Percentiles rank a stretch among this genome's conserved stretches.
Conservation (phyloP, 2,113 vertebrate species). For the Malurus alboscapulatus region DNA sequence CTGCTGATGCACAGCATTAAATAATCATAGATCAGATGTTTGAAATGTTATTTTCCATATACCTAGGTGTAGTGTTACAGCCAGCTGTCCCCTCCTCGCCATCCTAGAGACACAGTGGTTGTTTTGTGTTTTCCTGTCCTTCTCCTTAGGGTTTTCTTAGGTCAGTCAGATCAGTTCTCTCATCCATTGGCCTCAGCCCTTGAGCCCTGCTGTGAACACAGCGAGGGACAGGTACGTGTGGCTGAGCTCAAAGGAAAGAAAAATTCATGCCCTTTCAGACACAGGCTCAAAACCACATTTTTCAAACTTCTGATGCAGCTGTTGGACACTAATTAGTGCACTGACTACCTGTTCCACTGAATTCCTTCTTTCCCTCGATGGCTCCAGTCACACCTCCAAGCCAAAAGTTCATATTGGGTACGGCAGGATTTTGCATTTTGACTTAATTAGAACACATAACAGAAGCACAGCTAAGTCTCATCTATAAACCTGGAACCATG, state of each 20-base stretch:
- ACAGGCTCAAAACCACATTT: background rate
- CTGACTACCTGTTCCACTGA: background rate
- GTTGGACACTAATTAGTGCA: background rate
- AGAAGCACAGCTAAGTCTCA: background rate
- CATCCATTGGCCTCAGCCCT: background rate
- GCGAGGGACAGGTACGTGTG: rapidly evolving
- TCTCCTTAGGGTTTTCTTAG: background rate
- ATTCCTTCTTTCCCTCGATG: background rate
- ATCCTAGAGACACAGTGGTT: background rate
- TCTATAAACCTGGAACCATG: background rate
- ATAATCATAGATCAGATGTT: background rate
- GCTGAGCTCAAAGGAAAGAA: background rate
- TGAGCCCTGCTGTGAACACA: background rate
- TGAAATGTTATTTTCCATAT: conserved; percentile 5
- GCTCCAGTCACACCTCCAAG: background rate
- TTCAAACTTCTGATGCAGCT: background rate
- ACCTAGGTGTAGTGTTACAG: background rate
- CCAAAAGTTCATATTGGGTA: background rate
- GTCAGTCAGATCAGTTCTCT: background rate
- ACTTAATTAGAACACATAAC: background rate
- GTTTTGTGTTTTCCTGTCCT: background rate
- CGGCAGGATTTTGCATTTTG: background rate
- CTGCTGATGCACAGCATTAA: background rate
- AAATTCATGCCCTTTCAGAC: background rate
- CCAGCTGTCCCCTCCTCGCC: background rate